Base-by-base conservation (phyloP, 2,113 vertebrate species). In the Herpetotheres cachinnans region DNA sequence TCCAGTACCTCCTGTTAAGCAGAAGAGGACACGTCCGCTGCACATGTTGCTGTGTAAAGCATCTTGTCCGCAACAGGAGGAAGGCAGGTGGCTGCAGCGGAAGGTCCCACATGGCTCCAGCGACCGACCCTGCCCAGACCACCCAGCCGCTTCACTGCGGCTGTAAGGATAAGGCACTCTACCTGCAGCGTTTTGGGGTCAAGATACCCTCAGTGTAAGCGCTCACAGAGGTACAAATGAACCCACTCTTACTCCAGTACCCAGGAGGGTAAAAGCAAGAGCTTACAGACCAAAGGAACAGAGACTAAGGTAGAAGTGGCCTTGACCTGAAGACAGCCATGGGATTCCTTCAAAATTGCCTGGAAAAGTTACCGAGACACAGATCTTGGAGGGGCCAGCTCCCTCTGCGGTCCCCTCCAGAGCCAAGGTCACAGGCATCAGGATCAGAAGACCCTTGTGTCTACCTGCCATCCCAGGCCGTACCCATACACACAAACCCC, bases 131-230 rank as follows among this genome's bases (percentile, higher is more conserved):
- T 56, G 40, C 40, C 27, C 49, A 29, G 40, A 14, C 11, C 3
- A 2, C 34, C 9, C 38, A 19, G 55, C 21, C 0, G 9, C 27
- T 15, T 22, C 26, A 1, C 27, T 4, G 12, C 29, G 5, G 15
- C 27, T 16, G 29, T 13, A 71, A 7, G 1, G 2, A 6, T 2
- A 55, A 32, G 10, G 18, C 2, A 4, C 15, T 29, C 70, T 14
- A 9, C 27, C 38, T 6, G 7, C 54, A 22, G 70, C 0, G 1
- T 24, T 29, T 16, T 1, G 7, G 46, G 25, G 16, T 5, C 0
- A 2, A 36, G 38, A 24, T 8, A 81, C 38, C 38, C 34, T 4
- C 59, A 6, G 12, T 7, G 22, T 27, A 24, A 29, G 38, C 1
- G 8, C 52, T 24, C 61, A 32, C 11, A 22, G 32, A 34, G 18